Evolutionary conservation across 2,797 vertebrate species (phyloP).

Genomic region (Fundulus diaphanus): DNA sequence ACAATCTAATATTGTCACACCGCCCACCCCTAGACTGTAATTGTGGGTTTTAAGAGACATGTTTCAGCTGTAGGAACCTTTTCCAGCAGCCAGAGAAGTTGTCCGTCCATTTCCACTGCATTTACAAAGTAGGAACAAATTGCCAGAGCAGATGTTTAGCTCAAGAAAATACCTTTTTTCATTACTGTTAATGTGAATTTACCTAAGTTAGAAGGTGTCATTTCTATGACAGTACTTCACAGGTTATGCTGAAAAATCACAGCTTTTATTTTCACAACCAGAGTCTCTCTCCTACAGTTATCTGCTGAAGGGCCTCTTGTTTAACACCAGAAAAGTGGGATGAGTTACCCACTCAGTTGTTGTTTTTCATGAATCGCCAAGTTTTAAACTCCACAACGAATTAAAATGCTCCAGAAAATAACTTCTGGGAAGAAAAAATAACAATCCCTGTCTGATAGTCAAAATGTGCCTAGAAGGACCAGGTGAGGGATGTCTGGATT

Average conservation of each 20-base stretch:
- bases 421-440: background rate
- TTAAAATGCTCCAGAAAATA: background rate
- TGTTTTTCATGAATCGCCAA: background rate
- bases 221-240: background rate
- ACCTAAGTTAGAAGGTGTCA: background rate
- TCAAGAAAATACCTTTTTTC: background rate
- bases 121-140: background rate
- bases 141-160: background rate
- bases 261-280: background rate
- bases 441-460: background rate
- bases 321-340: background rate
- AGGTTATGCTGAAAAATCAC: background rate
- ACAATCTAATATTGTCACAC: background rate
- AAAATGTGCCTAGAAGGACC: background rate
- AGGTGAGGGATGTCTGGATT: too few relatives aligned
- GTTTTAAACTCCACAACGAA: background rate
- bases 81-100: background rate
- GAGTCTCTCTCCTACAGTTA: background rate
- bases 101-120: background rate
- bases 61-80: background rate
- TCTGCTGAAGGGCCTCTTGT: background rate
- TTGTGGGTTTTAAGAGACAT: slow-evolving; percentile 1
- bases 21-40: background rate
- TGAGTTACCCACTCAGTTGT: background rate
- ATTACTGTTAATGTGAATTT: background rate